Evolutionary conservation across 23 tunicate genomes (phyloP).

Genomic region (Styela clava): DNA sequence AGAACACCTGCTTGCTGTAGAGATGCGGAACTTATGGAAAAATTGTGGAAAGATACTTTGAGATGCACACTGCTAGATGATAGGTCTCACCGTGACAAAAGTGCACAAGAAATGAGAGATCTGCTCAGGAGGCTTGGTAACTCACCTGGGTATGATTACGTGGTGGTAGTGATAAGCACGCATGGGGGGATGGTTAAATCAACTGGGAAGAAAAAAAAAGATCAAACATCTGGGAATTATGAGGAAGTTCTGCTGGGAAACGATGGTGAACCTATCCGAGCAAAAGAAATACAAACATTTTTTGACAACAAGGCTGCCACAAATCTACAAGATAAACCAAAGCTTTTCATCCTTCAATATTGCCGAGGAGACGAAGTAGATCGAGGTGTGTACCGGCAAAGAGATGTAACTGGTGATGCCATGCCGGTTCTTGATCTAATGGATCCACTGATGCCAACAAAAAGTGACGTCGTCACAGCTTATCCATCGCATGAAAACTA

Average conservation of each 20-base stretch:
- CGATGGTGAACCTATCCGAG: neutral
- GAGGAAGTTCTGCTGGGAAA: neutral
- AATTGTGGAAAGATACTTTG: neutral
- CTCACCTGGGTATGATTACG: neutral
- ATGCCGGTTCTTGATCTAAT: neutral
- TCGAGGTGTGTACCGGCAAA: neutral
- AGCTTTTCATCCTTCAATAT: neutral
- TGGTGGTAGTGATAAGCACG: neutral
- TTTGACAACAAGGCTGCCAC: neutral
- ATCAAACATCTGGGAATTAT: neutral
- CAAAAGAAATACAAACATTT: neutral
- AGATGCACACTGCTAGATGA: neutral
- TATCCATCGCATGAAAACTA: neutral
- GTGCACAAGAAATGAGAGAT: neutral
- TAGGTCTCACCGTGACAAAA: neutral
- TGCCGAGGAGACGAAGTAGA: neutral
- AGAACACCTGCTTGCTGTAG: neutral
- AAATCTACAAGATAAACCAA: neutral
- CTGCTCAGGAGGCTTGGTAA: neutral
- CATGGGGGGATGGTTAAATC: neutral
- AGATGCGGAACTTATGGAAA: neutral
- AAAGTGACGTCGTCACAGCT: neutral
- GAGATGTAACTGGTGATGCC: neutral
- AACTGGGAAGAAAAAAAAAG: neutral
- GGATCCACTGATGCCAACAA: neutral